Evolutionary conservation across 2,797 vertebrate species (phyloP), one percentile per base, ranked within the genome.

Genomic region (Onychomys torridus): DNA sequence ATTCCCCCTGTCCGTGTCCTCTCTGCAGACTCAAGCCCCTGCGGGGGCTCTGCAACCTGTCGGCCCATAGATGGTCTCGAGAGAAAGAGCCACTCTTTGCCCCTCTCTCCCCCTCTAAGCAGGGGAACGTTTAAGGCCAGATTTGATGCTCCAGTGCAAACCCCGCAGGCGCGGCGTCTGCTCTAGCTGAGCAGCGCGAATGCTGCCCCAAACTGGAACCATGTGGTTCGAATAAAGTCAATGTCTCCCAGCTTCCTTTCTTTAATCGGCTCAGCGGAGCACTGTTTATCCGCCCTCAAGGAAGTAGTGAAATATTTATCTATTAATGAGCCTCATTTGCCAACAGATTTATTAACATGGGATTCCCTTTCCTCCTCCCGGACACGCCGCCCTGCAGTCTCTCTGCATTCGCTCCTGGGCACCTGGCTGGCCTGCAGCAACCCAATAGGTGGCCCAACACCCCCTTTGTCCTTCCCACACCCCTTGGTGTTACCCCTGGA

Each of bases 201-300:
- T 37, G 49, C 65, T 78, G 49, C 92, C 67, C 46, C 94, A 92
- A 96, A 89, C 91, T 86, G 94, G 85, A 96, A 87, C 95, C 95
- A 95, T 97, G 91, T 94, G 96, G 93, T 93, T 97, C 43, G 55
- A 95, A 97, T 97, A 96, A 96, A 97, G 86, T 97, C 95, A 94
- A 61, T 40, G 92, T 95, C 94, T 94, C 65, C 59, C 29, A 46
- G 94, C 57, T 91, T 90, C 43, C 96, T 65, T 69, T 89, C 21
- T 29, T 89, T 92, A 37, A 95, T 86, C 61, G 3, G 86, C 7
- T 86, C 61, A 2, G 86, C 7, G 55, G 90, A 21, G 21, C 82
- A 87, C 85, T 97, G 93, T 97, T 89, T 63, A 78, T 92, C 81
- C 6, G 23, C 40, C 55, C 49, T 92, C 90, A 94, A 92, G 97